These are phyloP conservation scores for Orchesellides sinensis DNA, from an alignment of 2,888 invertebrate species.

Conservation along the genomic window DNA sequence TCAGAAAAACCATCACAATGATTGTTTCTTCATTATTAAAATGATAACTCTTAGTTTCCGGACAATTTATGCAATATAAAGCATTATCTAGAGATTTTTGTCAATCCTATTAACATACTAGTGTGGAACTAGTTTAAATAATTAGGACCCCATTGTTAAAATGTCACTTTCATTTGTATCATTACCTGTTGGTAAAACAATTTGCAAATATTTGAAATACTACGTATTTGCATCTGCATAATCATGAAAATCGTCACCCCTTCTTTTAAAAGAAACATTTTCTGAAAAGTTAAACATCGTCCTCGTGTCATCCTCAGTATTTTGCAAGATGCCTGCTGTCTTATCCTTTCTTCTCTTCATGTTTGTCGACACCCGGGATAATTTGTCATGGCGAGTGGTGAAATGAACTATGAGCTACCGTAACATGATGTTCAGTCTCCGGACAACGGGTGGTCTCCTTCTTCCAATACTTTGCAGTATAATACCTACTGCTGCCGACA, in stretches of 20 bases:
- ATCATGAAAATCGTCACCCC: background rate
- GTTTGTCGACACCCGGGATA: conserved; percentile 45
- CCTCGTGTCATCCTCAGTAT: conserved; percentile 15
- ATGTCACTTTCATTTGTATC: background rate
- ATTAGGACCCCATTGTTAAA: too few species aligned
- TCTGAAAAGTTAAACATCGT: conserved; percentile 2
- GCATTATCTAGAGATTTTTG: too few species aligned
- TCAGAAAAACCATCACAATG: conserved; percentile 2
- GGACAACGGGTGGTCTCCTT: conserved; percentile 49
- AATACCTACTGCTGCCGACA: conserved; percentile 11
- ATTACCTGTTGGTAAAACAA: background rate
- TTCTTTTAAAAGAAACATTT: conserved; percentile 5
- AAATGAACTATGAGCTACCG: conserved; percentile 43
- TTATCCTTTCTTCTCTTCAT: conserved; percentile 21
- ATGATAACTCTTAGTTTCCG: too few species aligned
- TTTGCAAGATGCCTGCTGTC: conserved; percentile 29
- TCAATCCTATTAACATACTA: too few species aligned
- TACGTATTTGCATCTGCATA: background rate
- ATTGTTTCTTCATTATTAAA: too few species aligned
- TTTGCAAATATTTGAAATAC: background rate
- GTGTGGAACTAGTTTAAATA: too few species aligned
- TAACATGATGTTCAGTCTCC: conserved; percentile 49
- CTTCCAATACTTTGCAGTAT: conserved; percentile 10
- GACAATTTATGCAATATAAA: too few species aligned
- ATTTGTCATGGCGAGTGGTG: conserved; percentile 50